Conservation (phyloP, 2,113 vertebrate genomes). For the Cyanoderma ruficeps region DNA sequence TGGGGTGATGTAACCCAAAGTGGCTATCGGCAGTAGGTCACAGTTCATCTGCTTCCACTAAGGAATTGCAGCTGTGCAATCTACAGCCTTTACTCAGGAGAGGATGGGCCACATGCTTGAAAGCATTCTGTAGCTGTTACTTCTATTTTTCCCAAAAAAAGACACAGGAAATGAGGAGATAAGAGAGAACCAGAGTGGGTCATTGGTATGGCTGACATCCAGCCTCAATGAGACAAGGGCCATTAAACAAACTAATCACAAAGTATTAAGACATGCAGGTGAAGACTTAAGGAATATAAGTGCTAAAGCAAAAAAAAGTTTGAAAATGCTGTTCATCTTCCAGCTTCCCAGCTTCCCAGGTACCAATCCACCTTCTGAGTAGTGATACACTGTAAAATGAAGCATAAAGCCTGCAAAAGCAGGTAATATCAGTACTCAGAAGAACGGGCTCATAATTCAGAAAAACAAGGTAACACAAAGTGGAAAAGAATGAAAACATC, state of each 20-base stretch:
- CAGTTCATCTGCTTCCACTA: slow-evolving; percentile 42
- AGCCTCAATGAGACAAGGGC: background rate
- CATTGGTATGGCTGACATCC: background rate
- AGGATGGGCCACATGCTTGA: background rate
- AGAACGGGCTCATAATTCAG: background rate
- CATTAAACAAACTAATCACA: background rate
- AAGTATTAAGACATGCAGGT: background rate
- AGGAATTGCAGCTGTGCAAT: slow-evolving; percentile 41
- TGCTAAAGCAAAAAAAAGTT: background rate
- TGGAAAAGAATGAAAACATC: background rate
- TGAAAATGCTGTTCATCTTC: background rate
- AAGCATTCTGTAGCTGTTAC: background rate
- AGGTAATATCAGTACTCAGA: background rate
- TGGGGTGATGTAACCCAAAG: slow-evolving; percentile 50
- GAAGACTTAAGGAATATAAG: background rate
- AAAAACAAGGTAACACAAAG: background rate
- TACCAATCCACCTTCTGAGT: background rate
- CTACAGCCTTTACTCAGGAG: background rate
- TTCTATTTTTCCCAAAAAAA: background rate
- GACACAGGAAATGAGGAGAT: background rate
- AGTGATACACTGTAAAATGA: background rate
- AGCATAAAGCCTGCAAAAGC: background rate
- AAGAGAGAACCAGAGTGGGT: background rate
- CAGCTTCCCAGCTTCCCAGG: background rate
- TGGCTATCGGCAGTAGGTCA: slow-evolving; percentile 4